Evolutionary conservation across 53 echinoderm and acorn worm species (phyloP), one percentile per base, ranked within the genome.

Genomic region (Mesocentrotus franciscanus): DNA sequence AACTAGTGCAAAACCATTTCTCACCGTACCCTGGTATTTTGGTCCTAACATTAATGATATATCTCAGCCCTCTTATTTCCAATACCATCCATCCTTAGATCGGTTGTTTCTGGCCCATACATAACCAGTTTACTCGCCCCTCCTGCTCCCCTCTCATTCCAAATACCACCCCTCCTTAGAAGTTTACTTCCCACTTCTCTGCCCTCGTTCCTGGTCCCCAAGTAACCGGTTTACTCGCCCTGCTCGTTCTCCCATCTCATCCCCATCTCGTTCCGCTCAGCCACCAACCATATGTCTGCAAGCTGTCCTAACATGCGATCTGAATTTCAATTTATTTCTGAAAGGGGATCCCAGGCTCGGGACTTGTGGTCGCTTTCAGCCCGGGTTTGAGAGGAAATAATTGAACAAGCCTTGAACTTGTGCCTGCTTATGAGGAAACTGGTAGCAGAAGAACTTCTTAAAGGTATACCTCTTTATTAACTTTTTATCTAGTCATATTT

Each of bases 371-470:
- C 12, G 57, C 49, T 27, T 74, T 74, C 92, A 92, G 75, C 56
- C 16, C 27, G 27, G 92, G 32, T 92, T 29, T 12, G 56, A 56
- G 74, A 56, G 74, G 74, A 36, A 92, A 75, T 92, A 92, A 92
- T 92, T 92, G 92, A 56, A 10, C 57, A 39, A 75, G 29, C 92
- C 92, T 92, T 92, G 92, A 92, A 92, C 92, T 92, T 92, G 92
- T 92, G 56, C 91, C 11, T 34, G 29, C 24, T 62, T 34, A 27
- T 36, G 59, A 61, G 64, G 27, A 57, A 59, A 57, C 59, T 87
- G 59, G 87, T 87, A 87, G 59, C 87, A 26, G 9, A 10, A 58
- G 14, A 87, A 57, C 58, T 58, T 57, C 12, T 20, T 39, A 17
- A 79, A 79, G 39, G 62, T 16, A 62, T 62, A 62, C 18, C 7